Conservation (phyloP, 2,113 vertebrate species). For the Misgurnus mizolepis region DNA sequence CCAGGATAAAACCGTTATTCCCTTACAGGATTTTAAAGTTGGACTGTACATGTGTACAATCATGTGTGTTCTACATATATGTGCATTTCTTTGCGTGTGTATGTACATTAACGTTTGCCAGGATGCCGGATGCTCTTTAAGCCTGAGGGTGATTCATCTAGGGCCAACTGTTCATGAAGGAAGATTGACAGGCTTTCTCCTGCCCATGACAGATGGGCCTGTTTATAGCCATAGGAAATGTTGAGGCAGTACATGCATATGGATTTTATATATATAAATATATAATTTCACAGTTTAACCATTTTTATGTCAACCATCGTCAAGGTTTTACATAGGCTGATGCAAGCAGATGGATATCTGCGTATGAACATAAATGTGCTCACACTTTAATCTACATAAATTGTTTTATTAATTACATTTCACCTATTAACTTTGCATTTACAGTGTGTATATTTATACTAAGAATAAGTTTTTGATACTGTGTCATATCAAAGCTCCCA, state of each 20-base stretch:
- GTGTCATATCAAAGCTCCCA: too few relatives aligned
- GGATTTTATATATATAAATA: neutral
- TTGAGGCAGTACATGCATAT: constrained; percentile 18
- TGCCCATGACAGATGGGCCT: constrained; percentile 28
- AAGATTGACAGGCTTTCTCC: constrained; percentile 36
- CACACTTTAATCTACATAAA: too few relatives aligned
- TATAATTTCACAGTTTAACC: neutral
- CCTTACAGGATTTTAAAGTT: constrained; percentile 27
- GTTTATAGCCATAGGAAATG: constrained; percentile 17
- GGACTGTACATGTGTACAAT: neutral
- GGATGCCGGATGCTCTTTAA: constrained; percentile 18
- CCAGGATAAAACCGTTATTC: constrained; percentile 15
- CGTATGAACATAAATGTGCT: too few relatives aligned
- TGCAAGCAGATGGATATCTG: too few relatives aligned
- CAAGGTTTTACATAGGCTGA: neutral
- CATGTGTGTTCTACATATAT: constrained; percentile 2
- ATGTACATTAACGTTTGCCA: neutral
- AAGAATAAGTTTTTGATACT: too few relatives aligned
- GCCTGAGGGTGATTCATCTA: constrained; percentile 31
- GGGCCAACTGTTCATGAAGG: constrained; percentile 26
- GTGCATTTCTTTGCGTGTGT: constrained; percentile 6
- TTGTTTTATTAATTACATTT: too few relatives aligned
- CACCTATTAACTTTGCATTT: too few relatives aligned
- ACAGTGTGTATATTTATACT: too few relatives aligned
- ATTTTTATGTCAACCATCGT: neutral